Base-by-base conservation (phyloP, 2,888 invertebrate genomes). In the Chaitophorus viminalis region DNA sequence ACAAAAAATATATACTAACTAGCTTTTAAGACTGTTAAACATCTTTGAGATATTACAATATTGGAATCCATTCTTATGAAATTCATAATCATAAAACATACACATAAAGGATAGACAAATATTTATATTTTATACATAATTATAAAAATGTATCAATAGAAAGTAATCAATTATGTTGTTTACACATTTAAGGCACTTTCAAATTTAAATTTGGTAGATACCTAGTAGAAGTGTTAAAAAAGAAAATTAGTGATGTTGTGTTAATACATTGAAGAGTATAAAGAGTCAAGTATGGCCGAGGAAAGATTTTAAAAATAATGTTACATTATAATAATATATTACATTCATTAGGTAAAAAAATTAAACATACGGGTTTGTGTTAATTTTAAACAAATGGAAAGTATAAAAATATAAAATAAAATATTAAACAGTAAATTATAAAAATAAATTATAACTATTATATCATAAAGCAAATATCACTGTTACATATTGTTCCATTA, bases 351-450 rank as follows among this genome's bases (percentile, higher is more conserved):
- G 18, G 60, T 39, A 60, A 75, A 60, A 75, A 65, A 31, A 75
- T 11, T 21, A 14, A 76, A 65, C 4, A 11, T 84, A 65, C 3
- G 29, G 36, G 6, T 39, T 29, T 29, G 83, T 75, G 54, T 76
- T 76, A 84, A 29, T 46, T 46, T 75, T 68, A 77, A 85, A 68
- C 77, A 68, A 85, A 31, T 77, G 39, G 46, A 76, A 76, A 77
- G 78, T 85, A 85, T 85, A 85, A 85, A 85, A 85, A 85, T 85
- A 85, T 70, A 77, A 77, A 84, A 85, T 85, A 85, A 85, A 85
- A 46, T 46, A 46, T 52, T 52, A 52, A 85, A 77, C 68, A 52
- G 52, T 78, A 85, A 85, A 85, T 77, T 85, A 85, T 77, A 85
- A 85, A 85, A 85, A 85, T 85, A 85, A 85, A 70, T 77, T 85